Evolutionary conservation across 1,140 invertebrate genomes (phyloP), one percentile per base, ranked within the genome.

Genomic region (Monochamus saltuarius): DNA sequence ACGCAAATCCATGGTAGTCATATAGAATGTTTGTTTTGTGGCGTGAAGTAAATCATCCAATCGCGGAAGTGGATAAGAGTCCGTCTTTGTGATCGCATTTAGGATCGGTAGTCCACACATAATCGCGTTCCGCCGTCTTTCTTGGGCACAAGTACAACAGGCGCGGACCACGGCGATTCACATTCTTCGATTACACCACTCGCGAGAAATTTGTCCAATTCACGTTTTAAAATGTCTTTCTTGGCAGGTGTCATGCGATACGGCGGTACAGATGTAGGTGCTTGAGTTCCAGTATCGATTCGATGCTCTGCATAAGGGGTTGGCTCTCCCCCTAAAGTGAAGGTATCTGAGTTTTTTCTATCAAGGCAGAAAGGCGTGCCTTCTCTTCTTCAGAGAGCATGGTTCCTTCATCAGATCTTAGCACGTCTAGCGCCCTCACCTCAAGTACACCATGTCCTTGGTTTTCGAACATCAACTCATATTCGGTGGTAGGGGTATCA

Each of bases 121-220:
- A 81, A 64, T 7, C 77, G 49, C 1, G 43, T 64, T 2, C 13
- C 57, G 13, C 68, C 69, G 53, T 75, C 61, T 29, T 80, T 79
- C 57, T 86, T 87, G 0, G 62, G 68, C 0, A 83, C 76, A 7
- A 84, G 49, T 0, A 84, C 75, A 0, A 82, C 63, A 0, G 80
- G 82, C 0, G 75, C 74, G 7, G 73, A n/a, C 77, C 81, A 85
- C 0, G 76, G 65, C 9, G 71, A 76, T 0, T 66, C 62, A 3
- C 74, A 75, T 0, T 75, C 74, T 64, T 78, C 73, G n/a, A n/a
- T n/a, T n/a, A n/a, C n/a, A n/a, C n/a, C n/a, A n/a, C n/a, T n/a
- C n/a, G n/a, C n/a, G 0, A 81, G 75, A 0, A 82, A 57, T 0
- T 63, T 72, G 1, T 68, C 50, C 6, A 11, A 16, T 37, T 19